These are phyloP conservation scores for Oxygymnocypris stewartii DNA, from an alignment of 2,113 vertebrate species.

Conservation along the genomic window DNA sequence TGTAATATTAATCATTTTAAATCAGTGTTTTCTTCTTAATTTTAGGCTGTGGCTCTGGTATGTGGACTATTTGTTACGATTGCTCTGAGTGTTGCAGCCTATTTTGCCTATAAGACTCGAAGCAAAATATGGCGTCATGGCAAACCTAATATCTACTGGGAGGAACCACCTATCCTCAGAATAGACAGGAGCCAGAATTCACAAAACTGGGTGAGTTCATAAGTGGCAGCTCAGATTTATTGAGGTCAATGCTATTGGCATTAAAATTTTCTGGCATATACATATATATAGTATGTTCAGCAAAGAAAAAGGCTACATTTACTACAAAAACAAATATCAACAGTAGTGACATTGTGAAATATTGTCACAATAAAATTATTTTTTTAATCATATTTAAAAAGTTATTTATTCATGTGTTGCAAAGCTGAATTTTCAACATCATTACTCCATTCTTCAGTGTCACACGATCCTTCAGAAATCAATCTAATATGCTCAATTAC, in stretches of 20 bases:
- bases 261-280: not conserved
- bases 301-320: not conserved
- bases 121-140: slow-evolving; percentile 84
- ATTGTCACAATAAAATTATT: not conserved
- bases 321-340: not conserved
- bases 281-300: no score
- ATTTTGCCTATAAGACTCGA: slow-evolving; percentile 82
- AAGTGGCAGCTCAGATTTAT: not conserved
- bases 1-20: not conserved
- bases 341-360: not conserved
- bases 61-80: slow-evolving; percentile 81
- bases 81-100: slow-evolving; percentile 76
- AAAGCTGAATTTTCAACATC: not conserved
- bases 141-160: slow-evolving; percentile 82
- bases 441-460: not conserved
- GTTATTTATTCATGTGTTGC: not conserved
- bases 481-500: not conserved
- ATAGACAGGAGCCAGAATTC: slow-evolving; percentile 72
- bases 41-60: slow-evolving; percentile 79
- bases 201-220: slow-evolving; percentile 80
- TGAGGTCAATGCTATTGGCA: not conserved
- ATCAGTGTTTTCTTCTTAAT: not conserved
- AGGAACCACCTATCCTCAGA: slow-evolving; percentile 54
- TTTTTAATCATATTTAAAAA: no score
- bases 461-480: not conserved